phyloP scores from a whole-genome alignment of 2,888 invertebrate genomes.

The Odontomyia ornata region DNA sequence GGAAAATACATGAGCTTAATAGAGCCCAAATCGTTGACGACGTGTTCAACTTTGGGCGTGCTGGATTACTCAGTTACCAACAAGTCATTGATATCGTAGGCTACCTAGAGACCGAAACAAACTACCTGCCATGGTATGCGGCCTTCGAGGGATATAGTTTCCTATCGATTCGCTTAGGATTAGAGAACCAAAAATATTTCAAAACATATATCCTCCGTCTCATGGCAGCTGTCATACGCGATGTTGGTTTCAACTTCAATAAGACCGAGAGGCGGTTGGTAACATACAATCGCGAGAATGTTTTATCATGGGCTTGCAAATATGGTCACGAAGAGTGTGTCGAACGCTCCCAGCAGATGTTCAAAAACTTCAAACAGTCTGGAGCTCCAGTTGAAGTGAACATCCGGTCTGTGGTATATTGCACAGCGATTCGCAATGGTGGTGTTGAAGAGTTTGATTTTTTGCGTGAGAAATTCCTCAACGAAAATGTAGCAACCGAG shows the following conservation, averaged over 20 bases:
- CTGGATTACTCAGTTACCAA: conserved; percentile 69
- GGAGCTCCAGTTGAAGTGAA: conserved; percentile 68
- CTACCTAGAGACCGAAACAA: conserved; percentile 74
- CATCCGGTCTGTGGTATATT: conserved; percentile 77
- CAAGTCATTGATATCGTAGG: conserved; percentile 72
- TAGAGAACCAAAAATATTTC: conserved; percentile 54
- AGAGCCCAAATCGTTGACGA: conserved; percentile 82
- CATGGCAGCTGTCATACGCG: conserved; percentile 64
- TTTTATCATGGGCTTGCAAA: conserved; percentile 73
- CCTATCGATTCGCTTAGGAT: conserved; percentile 58
- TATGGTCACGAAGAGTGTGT: conserved; percentile 70
- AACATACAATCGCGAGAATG: conserved; percentile 69
- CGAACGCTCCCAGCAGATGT: conserved; percentile 63
- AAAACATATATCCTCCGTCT: conserved; percentile 64
- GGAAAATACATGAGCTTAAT: conserved; percentile 71
- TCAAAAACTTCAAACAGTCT: conserved; percentile 52
- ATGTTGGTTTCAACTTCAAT: conserved; percentile 65
- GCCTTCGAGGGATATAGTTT: conserved; percentile 66
- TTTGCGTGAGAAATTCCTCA: conserved; percentile 71
- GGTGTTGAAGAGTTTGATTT: conserved; percentile 70
- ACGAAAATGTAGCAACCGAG: conserved; percentile 73
- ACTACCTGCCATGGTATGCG: conserved; percentile 81
- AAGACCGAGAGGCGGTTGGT: conserved; percentile 66
- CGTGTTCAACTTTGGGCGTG: conserved; percentile 79
- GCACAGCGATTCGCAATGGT: conserved; percentile 75